Evolutionary conservation across 2,888 invertebrate species (phyloP).

Genomic region (Calameuta idolon): DNA sequence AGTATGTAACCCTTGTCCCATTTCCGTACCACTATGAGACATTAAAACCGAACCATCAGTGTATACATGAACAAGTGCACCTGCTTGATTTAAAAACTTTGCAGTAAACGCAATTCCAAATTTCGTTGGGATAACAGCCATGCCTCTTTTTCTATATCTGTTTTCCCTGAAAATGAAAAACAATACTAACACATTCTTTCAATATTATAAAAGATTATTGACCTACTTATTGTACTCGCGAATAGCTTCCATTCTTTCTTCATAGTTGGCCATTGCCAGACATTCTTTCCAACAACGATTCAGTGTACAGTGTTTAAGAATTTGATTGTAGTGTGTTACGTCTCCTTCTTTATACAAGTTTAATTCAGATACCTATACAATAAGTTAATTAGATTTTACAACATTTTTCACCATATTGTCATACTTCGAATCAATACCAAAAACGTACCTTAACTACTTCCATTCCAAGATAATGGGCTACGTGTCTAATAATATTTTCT

Average conservation of each 20-base stretch:
- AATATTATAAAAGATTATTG: constrained; percentile 11
- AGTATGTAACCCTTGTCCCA: constrained; percentile 96
- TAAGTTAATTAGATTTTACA: constrained; percentile 4
- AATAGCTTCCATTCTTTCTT: constrained; percentile 71
- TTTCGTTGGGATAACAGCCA: constrained; percentile 84
- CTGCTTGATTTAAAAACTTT: constrained; percentile 84
- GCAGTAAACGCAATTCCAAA: constrained; percentile 87
- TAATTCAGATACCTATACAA: constrained; percentile 69
- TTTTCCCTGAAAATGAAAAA: constrained; percentile 72
- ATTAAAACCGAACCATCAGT: constrained; percentile 89
- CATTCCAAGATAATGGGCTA: constrained; percentile 78
- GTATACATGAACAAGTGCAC: constrained; percentile 90
- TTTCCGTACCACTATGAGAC: constrained; percentile 94
- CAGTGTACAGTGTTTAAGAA: constrained; percentile 79
- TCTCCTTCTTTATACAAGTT: constrained; percentile 88
- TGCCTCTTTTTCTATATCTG: constrained; percentile 88
- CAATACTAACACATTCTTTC: constrained; percentile 1
- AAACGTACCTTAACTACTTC: constrained; percentile 74
- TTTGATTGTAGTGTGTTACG: constrained; percentile 82
- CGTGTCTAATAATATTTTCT: constrained; percentile 82
- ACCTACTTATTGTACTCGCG: constrained; percentile 79
- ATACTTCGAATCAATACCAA: no score
- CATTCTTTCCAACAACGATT: constrained; percentile 84
- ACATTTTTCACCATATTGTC: constrained; percentile 3
- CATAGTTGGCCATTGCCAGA: constrained; percentile 75